Evolutionary conservation across 2,797 vertebrate species (phyloP).

Genomic region (Limosa lapponica): DNA sequence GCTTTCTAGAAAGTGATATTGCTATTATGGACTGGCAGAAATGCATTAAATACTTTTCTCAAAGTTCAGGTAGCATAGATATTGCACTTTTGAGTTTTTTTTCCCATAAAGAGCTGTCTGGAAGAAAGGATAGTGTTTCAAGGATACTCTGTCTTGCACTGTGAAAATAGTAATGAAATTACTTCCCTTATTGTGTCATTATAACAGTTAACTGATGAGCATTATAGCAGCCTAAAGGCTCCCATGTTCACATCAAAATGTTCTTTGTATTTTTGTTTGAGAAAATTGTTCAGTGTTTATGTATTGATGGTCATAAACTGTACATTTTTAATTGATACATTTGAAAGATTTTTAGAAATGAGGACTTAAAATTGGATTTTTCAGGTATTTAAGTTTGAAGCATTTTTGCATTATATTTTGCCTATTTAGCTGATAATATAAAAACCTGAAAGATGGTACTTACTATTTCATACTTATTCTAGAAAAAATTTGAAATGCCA

Average conservation of each 20-base stretch:
- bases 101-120: constrained; percentile 4
- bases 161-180: constrained; percentile 3
- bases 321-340: not conserved
- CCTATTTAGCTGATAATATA: not conserved
- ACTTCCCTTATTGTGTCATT: not conserved
- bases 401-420: not conserved
- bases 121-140: not conserved
- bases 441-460: not conserved
- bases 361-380: not conserved
- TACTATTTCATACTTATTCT: not conserved
- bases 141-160: not conserved
- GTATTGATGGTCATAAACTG: not conserved
- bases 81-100: constrained; percentile 52
- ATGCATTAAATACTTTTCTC: constrained; percentile 58
- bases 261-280: not conserved
- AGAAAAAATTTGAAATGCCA: not conserved
- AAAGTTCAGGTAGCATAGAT: constrained; percentile 29
- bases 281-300: not conserved
- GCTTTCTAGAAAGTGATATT: constrained; percentile 45
- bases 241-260: not conserved
- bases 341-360: not conserved
- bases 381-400: not conserved
- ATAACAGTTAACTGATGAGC: not conserved
- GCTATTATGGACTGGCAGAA: constrained; percentile 16
- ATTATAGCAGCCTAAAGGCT: not conserved